phyloP scores from a whole-genome alignment of 2,113 vertebrate species.

The Manacus vitellinus region DNA sequence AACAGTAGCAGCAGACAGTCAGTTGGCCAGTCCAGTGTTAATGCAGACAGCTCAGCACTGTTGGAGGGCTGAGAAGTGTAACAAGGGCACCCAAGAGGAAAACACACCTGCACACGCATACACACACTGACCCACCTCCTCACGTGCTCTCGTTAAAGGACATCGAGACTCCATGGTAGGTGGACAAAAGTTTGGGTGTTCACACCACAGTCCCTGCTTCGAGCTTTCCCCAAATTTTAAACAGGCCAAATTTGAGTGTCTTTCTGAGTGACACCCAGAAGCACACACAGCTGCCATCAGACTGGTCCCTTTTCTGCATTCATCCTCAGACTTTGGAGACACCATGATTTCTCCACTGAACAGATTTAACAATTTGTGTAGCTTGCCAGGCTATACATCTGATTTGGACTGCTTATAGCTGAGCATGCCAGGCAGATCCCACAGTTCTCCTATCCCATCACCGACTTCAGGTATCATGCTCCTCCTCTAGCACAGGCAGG shows the following conservation, averaged over 20 bases:
- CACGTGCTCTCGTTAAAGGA: neutral
- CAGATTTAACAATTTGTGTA: neutral
- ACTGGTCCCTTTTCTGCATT: neutral
- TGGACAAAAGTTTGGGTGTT: neutral
- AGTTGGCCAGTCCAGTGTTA: neutral
- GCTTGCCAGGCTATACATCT: neutral
- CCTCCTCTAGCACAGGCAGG: neutral
- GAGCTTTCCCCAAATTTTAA: neutral
- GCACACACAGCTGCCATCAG: neutral
- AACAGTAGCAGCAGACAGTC: neutral
- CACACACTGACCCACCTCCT: neutral
- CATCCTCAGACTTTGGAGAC: neutral
- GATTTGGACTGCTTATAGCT: neutral
- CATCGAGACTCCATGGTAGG: rapidly evolving
- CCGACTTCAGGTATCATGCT: rapidly evolving
- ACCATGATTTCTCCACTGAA: neutral
- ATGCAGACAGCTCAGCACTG: neutral
- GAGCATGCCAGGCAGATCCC: neutral
- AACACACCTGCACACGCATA: rapidly evolving
- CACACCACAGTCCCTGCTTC: rapidly evolving
- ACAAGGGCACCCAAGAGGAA: neutral
- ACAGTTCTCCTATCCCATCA: neutral
- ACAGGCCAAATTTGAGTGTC: neutral
- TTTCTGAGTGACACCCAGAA: neutral
- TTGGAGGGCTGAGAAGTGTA: neutral